Evolutionary conservation across 2,113 vertebrate genomes (phyloP), one percentile per base, ranked within the genome.

Genomic region (Nymphicus hollandicus): DNA sequence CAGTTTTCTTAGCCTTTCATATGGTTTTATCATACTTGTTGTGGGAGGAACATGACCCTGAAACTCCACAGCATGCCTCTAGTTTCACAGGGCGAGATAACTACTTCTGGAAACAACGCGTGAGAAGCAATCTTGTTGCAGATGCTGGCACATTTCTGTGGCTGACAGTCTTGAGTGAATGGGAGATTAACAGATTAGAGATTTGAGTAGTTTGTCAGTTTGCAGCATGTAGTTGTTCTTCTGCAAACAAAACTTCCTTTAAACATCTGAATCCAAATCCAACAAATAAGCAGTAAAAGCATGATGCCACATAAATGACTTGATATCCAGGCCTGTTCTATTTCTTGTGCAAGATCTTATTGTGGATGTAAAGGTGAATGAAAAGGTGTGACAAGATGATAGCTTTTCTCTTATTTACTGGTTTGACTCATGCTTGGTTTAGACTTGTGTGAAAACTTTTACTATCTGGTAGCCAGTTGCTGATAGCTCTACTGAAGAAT

Each of bases 1-100:
- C 8, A 1, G 4, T 77, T 84, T 70, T 70, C 17, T 44, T 73
- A 43, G 23, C 4, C 23, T 77, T 35, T 19, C 6, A 7, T 18
- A 13, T 33, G 8, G 29, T 35, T 76, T 82, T n/a, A 18, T 71
- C 2, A 12, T 6, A 9, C 11, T 31, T 52, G 0, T 2, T n/a
- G 1, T 3, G 6, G 8, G 6, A 9, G 11, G 3, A 28, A 35
- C 3, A 7, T 65, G 60, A 24, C 23, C 49, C 4, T 43, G 61
- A 76, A 87, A 28, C 29, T 81, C 9, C 8, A 25, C 64, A 28
- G 2, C 10, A 22, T 70, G 23, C 1, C 1, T 81, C 11, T 73
- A 20, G 13, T 64, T 77, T 72, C 28, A 47, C 13, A 77, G 64
- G 29, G 16, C 43, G 9, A 63, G 5, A 22, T 29, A 44, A 56